phyloP scores from a whole-genome alignment of 2,113 vertebrate species.

The Solenodon paradoxus region DNA sequence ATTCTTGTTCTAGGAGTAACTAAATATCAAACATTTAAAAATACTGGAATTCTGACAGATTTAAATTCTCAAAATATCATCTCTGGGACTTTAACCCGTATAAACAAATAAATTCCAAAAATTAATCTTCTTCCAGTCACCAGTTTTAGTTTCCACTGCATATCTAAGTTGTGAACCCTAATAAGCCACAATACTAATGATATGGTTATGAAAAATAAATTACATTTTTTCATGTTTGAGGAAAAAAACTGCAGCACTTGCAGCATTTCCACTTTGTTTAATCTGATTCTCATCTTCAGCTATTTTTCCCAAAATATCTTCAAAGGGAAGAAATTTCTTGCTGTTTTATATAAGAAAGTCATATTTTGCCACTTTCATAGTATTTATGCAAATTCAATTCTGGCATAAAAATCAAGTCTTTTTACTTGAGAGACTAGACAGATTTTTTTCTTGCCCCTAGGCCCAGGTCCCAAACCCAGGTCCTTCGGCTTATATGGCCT shows the following conservation, averaged over 20 bases:
- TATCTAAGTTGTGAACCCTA: conserved; percentile 20
- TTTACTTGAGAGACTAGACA: conserved; percentile 49
- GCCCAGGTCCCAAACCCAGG: too few relatives aligned
- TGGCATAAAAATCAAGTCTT: background rate
- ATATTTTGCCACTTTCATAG: background rate
- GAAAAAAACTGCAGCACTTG: background rate
- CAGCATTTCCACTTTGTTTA: conserved; percentile 7
- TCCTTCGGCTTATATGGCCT: too few relatives aligned
- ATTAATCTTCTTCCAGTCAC: conserved; percentile 2
- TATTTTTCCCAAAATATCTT: background rate
- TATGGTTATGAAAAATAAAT: conserved; percentile 17
- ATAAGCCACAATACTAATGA: background rate
- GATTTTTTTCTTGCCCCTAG: too few relatives aligned
- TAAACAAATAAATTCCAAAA: conserved; percentile 22
- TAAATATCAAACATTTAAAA: conserved; percentile 29
- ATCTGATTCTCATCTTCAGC: background rate
- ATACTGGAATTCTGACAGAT: conserved; percentile 9
- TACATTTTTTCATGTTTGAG: conserved; percentile 39
- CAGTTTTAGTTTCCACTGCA: background rate
- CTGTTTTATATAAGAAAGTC: conserved; percentile 16
- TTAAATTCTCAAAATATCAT: conserved; percentile 45
- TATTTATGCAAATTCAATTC: conserved; percentile 55
- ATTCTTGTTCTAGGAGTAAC: background rate
- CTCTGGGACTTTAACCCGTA: conserved; percentile 16
- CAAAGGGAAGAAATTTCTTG: background rate